phyloP scores from a whole-genome alignment of 2,888 invertebrate species.

The Formica aserva region DNA sequence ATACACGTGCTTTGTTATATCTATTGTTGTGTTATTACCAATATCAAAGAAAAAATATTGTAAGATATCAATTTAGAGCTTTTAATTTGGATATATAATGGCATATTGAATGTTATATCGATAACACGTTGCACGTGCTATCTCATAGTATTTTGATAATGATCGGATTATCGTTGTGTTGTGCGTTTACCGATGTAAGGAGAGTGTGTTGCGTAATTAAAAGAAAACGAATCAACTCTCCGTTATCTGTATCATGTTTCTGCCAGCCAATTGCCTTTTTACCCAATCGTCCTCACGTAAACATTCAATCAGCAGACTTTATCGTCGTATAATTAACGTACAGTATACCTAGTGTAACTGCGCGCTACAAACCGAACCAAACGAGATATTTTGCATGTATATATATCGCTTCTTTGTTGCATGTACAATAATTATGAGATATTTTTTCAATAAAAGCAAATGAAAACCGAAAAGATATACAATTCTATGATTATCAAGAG shows the following conservation, averaged over 20 bases:
- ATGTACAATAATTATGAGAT: background rate
- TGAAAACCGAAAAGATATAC: background rate
- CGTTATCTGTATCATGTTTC: background rate
- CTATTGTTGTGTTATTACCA: constrained; percentile 63
- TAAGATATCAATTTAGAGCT: constrained; percentile 52
- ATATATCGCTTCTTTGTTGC: background rate
- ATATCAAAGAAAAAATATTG: constrained; percentile 46
- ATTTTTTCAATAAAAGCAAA: constrained; percentile 3
- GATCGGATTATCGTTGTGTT: constrained; percentile 56
- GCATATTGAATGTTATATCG: constrained; percentile 58
- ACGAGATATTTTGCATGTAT: background rate
- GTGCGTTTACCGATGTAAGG: constrained; percentile 54
- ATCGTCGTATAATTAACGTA: background rate
- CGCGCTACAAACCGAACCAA: background rate
- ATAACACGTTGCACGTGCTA: constrained; percentile 63
- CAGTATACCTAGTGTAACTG: background rate
- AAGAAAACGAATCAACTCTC: background rate
- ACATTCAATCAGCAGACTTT: background rate
- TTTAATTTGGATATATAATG: constrained; percentile 49
- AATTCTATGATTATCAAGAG: too few relatives aligned
- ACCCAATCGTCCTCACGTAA: background rate
- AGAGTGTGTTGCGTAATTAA: constrained; percentile 51
- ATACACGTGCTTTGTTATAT: constrained; percentile 57
- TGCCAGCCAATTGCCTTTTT: background rate
- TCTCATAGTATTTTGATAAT: constrained; percentile 78